Evolutionary conservation across 2,888 invertebrate species (phyloP), one percentile per base, ranked within the genome.

Genomic region (Mythimna impura): DNA sequence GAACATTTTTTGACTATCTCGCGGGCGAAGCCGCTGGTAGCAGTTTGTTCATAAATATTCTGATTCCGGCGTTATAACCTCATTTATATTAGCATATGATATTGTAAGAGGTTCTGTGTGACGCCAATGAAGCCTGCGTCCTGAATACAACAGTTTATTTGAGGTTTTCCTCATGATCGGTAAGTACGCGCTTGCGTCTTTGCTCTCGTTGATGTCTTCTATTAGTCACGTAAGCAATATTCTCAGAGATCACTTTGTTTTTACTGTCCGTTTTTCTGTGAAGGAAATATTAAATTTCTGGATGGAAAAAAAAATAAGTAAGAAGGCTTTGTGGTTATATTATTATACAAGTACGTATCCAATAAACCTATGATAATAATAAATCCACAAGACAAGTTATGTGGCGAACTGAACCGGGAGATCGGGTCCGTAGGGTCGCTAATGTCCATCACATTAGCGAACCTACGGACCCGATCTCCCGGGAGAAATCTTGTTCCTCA

Each of bases 161-260:
- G 68, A 71, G 83, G 78, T 83, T 83, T 83, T 85, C 81, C 81
- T 85, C 25, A 43, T 70, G 30, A 17, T 17, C 36, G 12, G 43
- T 65, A 57, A 30, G 30, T 66, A 67, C 20, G 22, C 36, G 30
- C 40, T 30, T 20, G 34, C 50, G 22, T 68, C 9, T 5, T 54
- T 20, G 73, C 57, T 68, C 73, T 68, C 57, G 73, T 73, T 73
- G 77, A 73, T 73, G 77, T 82, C 82, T 86, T 86, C 70, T 62
- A 40, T 76, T 85, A 57, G 76, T 63, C 77, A 74, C 73, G 64
- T 71, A 69, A 50, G 70, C 70, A 57, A 66, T 78, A 43, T 52
- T 63, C 25, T 58, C 14, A 30, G 55, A 65, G 25, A 64, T 64
- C 14, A 55, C 25, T 58, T 69, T 36, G 22, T 54, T 64, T 54